Base-by-base conservation (phyloP, 2,797 vertebrate genomes). In the Macroramphosus scolopax region DNA sequence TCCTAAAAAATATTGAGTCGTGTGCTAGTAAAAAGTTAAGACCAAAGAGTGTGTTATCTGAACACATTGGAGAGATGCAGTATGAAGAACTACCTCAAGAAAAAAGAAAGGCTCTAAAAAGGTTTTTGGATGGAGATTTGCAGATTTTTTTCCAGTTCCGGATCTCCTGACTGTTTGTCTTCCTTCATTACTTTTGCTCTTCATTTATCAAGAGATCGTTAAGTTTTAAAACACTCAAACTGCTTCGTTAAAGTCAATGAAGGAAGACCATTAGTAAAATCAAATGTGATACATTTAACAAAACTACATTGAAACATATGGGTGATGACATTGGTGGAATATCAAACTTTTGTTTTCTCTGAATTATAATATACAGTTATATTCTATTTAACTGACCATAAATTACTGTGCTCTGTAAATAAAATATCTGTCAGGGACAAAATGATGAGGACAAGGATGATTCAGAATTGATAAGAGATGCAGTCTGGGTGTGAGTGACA, bases 401-500 rank as follows among this genome's bases (percentile, higher is more conserved):
- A 18, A 36, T 52, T 49, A n/a, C 50, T 26, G 12, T 29, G n/a
- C 43, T 71, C 37, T 62, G 13, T 54, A 60, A 67, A 52, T 53
- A 72, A 63, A 49, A 72, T 33, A 61, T 53, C 67, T 68, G 60
- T 70, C 58, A 72, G n/a, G 39, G 58, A 77, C 46, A 45, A 72
- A 68, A 68, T 61, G 56, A 75, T 71, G 56, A 75, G 79, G 75
- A 86, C 77, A 63, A 61, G 65, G 71, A 59, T 80, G 80, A 87
- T 61, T 64, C 31, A 79, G 75, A 81, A 71, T 78, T 53, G 88
- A 92, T 87, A 89, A 87, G 88, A 88, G 90, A 90, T 88, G 86
- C 89, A 81, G 89, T 87, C 82, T 89, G 78, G 52, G 84, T 85
- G 87, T 78, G 89, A 94, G 89, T 89, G 90, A 86, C 86, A 88